Base-by-base conservation (phyloP, 2,888 invertebrate species). In the Cephus pulcher region DNA sequence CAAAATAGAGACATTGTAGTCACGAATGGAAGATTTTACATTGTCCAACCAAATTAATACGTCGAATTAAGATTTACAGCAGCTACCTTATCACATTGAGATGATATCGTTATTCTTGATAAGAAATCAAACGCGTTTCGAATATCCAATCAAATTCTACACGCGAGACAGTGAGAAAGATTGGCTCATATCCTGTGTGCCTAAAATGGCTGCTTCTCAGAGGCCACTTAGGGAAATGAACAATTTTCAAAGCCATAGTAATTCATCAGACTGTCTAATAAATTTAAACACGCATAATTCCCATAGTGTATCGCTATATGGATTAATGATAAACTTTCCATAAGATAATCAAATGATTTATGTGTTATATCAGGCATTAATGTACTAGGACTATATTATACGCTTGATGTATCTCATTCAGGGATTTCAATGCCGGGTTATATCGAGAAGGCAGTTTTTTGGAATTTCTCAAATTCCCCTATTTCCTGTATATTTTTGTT, bases 151-250 rank as follows among this genome's bases (percentile, higher is more conserved):
- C 75, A 78, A 69, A 73, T 34, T 73, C 32, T 73, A 76, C 78
- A 78, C 78, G 78, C 78, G 73, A 78, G 73, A 68, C 73, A 11
- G 69, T 56, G n/a, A 73, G 75, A 78, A 56, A 73, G 78, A 78
- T 78, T 78, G 76, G 78, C 75, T 75, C 76, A 78, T 78, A 76
- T 78, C 78, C 78, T 78, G 78, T 35, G 32, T 23, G 71, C 34
- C 32, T 71, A 71, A 34, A 34, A 34, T 32, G 32, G 71, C 33
- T 71, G 71, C 71, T 34, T 71, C 34, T 34, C 33, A 23, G 32
- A 71, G 32, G 32, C 71, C 76, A 78, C 78, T 78, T 75, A 78
- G 76, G 78, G 78, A 78, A 78, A 78, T 78, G 75, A 78, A 73
- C 78, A 33, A 35, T 76, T 78, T 78, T 75, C 56, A 56, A 56